Percentiles rank a stretch among this genome's conserved stretches.
Evolutionary conservation across 2,888 invertebrate species (phyloP).

Genomic region (Catonia carolina): DNA sequence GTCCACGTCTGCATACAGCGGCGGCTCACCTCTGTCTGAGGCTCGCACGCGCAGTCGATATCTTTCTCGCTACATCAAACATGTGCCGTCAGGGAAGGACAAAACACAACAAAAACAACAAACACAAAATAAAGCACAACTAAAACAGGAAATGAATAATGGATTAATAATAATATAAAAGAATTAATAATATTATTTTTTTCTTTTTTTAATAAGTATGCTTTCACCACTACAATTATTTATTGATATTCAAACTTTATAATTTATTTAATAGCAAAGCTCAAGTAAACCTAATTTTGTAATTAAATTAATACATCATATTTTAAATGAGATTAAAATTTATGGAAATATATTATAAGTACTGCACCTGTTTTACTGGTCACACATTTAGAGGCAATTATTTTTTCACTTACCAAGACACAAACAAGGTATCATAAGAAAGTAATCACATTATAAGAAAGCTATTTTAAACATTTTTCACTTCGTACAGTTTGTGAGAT

Average conservation of each 20-base stretch:
- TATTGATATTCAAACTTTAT: not conserved
- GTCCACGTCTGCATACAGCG: constrained; percentile 91
- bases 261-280: constrained; percentile 27
- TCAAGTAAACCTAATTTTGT: constrained; percentile 15
- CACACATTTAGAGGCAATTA: too few relatives aligned
- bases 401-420: too few relatives aligned
- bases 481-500: too few relatives aligned
- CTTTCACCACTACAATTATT: not conserved
- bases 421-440: too few relatives aligned
- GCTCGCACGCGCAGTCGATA: constrained; percentile 95
- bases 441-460: too few relatives aligned
- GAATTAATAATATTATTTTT: constrained; percentile 24
- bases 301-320: too few relatives aligned
- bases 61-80: constrained; percentile 74
- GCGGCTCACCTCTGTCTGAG: constrained; percentile 88
- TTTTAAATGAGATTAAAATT: too few relatives aligned
- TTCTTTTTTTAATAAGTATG: not conserved
- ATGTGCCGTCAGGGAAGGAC: constrained; percentile 34
- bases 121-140: constrained; percentile 44
- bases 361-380: too few relatives aligned
- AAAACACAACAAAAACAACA: constrained; percentile 30
- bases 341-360: too few relatives aligned
- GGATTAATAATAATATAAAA: constrained; percentile 14
- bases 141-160: constrained; percentile 25
- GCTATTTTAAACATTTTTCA: too few relatives aligned